Evolutionary conservation across 2,113 vertebrate species (phyloP), one percentile per base, ranked within the genome.

Genomic region (Cepphus grylle): DNA sequence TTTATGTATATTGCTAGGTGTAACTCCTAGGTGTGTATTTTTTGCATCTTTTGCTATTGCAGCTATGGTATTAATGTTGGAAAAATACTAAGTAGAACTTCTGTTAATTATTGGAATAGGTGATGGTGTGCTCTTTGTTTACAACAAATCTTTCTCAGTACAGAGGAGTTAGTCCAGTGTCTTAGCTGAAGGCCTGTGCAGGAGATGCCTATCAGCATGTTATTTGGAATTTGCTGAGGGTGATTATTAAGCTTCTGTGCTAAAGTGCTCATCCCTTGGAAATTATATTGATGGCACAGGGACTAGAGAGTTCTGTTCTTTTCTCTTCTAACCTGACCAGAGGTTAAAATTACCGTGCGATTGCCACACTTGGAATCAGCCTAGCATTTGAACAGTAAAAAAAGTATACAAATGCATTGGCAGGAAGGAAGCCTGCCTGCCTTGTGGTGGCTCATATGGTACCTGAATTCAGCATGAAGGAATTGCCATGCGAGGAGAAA

Each of bases 401-500:
- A 36, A 55, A 59, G 23, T 27, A 0, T 61, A 12, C 2, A 19
- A 34, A 9, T n/a, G 76, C 15, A 22, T 8, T 40, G 82, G 11
- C 27, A 34, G 45, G 42, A 65, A 34, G 53, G 61, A 88, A 45
- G 15, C 19, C 45, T 93, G 21, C 14, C 32, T 90, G 56, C 38
- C 52, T 53, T 78, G 13, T 13, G 45, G 18, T 30, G 26, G 45
- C 36, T 85, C 0, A 0, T 76, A 6, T 0, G 8, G 42, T 63
- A 30, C 18, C 32, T 82, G n/a, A 71, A 47, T 66, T 91, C 34
- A 58, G 40, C 4, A 4, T 66, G 25, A 79, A 61, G 87, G 56
- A 87, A 71, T 71, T 96, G 22, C 12, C 36, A 52, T 73, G 93
- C 23, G 17, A 67, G 56, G 71, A 76, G 6, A 21, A 78, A 66